Conservation (phyloP, 2,113 vertebrate genomes). For the Bubo scandiacus region DNA sequence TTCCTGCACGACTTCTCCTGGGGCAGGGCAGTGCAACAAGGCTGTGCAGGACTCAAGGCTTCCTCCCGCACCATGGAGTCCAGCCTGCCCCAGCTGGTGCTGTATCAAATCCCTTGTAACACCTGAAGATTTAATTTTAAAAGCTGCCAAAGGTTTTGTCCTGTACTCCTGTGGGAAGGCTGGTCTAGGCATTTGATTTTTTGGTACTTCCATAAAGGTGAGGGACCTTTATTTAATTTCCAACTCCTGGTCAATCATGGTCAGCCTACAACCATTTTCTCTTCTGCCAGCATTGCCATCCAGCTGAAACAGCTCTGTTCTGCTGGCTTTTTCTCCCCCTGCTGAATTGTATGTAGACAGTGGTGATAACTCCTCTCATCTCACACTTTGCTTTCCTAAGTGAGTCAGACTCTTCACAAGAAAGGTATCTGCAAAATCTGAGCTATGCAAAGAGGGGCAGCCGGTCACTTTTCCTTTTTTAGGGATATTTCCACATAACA, state of each 20-base stretch:
- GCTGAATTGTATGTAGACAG: neutral
- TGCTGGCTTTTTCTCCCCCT: neutral
- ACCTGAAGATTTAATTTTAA: neutral
- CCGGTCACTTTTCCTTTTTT: neutral
- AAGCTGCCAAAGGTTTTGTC: neutral
- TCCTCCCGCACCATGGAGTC: neutral
- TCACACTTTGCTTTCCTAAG: neutral
- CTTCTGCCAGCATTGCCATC: neutral
- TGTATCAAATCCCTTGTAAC: neutral
- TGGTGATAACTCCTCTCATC: neutral
- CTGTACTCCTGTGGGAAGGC: neutral
- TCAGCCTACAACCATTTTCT: neutral
- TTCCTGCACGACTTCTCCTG: neutral
- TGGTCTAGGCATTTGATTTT: neutral
- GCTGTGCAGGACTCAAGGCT: neutral
- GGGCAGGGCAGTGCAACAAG: neutral
- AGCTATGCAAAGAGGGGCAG: neutral
- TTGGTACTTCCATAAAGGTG: neutral
- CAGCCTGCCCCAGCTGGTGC: too few relatives aligned
- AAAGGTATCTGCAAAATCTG: neutral
- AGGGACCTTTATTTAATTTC: neutral
- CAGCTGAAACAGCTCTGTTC: neutral
- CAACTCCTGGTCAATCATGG: neutral
- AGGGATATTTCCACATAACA: neutral
- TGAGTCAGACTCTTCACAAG: neutral